Evolutionary conservation across 2,113 vertebrate species (phyloP).

Genomic region (Alethe diademata): DNA sequence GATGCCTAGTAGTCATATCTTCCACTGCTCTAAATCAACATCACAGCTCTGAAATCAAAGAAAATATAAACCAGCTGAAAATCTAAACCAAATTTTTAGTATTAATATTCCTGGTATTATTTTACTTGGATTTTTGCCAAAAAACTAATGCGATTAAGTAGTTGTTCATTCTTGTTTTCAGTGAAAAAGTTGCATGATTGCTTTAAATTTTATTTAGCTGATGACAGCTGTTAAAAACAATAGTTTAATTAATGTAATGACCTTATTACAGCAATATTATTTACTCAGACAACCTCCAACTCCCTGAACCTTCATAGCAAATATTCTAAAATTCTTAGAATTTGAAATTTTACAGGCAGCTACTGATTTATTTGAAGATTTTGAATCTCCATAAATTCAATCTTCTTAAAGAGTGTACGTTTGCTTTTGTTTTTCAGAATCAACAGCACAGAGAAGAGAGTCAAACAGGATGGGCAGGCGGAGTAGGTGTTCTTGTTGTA

Average conservation of each 20-base stretch:
- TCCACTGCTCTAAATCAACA: neutral
- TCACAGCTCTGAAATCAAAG: neutral
- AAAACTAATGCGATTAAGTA: neutral
- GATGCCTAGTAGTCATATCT: neutral
- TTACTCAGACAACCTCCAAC: neutral
- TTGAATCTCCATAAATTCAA: neutral
- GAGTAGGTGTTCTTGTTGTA: slow-evolving; percentile 78
- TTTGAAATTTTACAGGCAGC: neutral
- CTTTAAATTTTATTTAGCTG: neutral
- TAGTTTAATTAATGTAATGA: neutral
- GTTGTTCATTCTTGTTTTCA: neutral
- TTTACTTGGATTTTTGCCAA: neutral
- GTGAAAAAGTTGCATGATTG: neutral
- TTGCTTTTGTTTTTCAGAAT: slow-evolving; percentile 65
- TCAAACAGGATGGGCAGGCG: slow-evolving; percentile 92
- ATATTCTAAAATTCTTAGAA: neutral
- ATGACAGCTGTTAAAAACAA: neutral
- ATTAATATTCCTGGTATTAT: neutral
- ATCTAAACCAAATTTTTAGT: neutral
- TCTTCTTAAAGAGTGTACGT: neutral
- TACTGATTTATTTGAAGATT: neutral
- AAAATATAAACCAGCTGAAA: neutral
- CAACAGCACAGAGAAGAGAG: slow-evolving; percentile 86
- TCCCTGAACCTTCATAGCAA: neutral
- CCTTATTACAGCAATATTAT: neutral